Evolutionary conservation across 1,140 invertebrate species (phyloP), one percentile per base, ranked within the genome.

Genomic region (Hyles euphorbiae): DNA sequence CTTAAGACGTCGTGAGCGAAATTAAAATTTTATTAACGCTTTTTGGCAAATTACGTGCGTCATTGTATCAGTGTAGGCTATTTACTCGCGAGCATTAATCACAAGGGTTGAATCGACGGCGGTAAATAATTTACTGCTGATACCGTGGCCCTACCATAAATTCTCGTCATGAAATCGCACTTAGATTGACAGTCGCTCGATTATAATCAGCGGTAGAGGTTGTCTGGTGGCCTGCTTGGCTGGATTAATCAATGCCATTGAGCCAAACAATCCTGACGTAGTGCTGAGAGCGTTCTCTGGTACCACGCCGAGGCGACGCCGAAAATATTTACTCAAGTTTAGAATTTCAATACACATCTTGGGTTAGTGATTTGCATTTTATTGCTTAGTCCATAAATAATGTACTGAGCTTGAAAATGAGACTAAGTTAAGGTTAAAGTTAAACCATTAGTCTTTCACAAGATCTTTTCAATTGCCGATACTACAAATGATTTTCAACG

Each of bases 101-200:
- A 60, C 49, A 44, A 52, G 61, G 47, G 51, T 48, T 36, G 48
- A 50, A 64, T 64, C 58, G 58, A 53, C 46, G 53, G 48, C 54
- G 56, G 55, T 60, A 65, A 65, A 60, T 65, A 58, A 65, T 65
- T 65, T 65, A 65, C 63, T 61, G 62, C 55, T 62, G 56, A 62
- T 55, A 55, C 48, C 56, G 52, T 51, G 52, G 44, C 50, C 46
- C 46, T 34, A 60, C 63, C 55, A 65, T 65, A 65, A 65, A 65
- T 65, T 58, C 58, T 65, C 58, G 58, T 65, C 58, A 57, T 56
- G 55, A 50, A 56, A 57, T 65, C 54, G 58, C 54, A 54, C 53
- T 50, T 7, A 36, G 45, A 60, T 65, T 60, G 63, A 65, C 58
- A 65, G 58, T 65, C 58, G 54, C 58, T 60, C 63, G 58, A 60